phyloP scores from a whole-genome alignment of 2,797 vertebrate genomes.

The Peromyscus melanophrys region DNA sequence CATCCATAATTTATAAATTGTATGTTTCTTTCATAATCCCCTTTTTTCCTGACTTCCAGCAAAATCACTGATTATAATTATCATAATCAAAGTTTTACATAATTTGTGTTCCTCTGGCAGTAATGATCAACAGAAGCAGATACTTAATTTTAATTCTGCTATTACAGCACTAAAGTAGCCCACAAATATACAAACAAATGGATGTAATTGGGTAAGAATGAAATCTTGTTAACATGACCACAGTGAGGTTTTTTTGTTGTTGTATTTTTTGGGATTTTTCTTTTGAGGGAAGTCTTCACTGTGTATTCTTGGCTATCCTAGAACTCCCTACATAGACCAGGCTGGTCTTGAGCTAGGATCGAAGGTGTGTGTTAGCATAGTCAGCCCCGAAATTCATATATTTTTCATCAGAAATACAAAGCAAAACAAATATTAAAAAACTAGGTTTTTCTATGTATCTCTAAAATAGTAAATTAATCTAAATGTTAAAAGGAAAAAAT shows the following conservation, averaged over 20 bases:
- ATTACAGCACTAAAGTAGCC: background rate
- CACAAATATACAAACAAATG: background rate
- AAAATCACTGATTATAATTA: conserved; percentile 62
- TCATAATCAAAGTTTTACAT: conserved; percentile 48
- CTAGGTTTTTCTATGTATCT: background rate
- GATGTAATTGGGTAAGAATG: background rate
- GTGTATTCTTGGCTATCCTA: background rate
- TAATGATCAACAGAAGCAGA: conserved; percentile 20
- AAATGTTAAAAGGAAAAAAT: background rate
- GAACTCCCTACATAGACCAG: background rate
- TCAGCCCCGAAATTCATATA: background rate
- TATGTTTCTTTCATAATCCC: conserved; percentile 38
- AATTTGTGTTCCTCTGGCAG: conserved; percentile 55
- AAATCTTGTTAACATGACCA: background rate
- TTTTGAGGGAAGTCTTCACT: background rate
- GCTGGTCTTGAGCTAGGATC: background rate
- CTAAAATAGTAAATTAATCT: conserved; percentile 10
- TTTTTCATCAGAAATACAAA: conserved; percentile 17
- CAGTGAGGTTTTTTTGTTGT: background rate
- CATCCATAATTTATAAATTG: conserved; percentile 42
- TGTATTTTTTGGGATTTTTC: background rate
- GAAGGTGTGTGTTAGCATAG: background rate
- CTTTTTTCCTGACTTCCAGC: conserved; percentile 44
- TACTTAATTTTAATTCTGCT: background rate
- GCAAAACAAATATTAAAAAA: background rate